These are phyloP conservation scores for Syrphus vitripennis DNA, from an alignment of 2,888 invertebrate genomes.

Conservation along the genomic window DNA sequence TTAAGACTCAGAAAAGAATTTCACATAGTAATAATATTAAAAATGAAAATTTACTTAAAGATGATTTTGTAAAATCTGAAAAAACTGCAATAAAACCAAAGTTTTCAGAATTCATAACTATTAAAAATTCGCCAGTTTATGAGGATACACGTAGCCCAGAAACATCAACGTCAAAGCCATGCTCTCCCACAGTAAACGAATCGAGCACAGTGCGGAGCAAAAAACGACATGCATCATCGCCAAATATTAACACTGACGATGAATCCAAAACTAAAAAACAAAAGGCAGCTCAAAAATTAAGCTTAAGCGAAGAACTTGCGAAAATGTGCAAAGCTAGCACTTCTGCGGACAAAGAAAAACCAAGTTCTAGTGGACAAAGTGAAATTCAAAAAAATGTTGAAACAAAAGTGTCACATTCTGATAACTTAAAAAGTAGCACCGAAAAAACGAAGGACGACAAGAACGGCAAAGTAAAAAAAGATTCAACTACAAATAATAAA, in stretches of 20 bases:
- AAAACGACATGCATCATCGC: constrained; percentile 23
- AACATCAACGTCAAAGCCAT: neutral
- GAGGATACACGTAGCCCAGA: neutral
- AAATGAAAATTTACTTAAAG: neutral
- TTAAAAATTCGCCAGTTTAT: neutral
- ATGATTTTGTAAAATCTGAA: neutral
- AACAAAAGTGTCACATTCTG: neutral
- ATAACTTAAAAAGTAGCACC: neutral
- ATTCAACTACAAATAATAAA: neutral
- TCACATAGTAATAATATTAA: neutral
- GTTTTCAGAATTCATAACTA: constrained; percentile 44
- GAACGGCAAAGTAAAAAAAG: neutral
- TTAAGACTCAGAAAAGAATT: neutral
- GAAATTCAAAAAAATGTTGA: neutral
- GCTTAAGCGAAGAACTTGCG: constrained; percentile 24
- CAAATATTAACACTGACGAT: neutral
- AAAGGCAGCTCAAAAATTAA: neutral
- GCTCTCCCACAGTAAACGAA: neutral
- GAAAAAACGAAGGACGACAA: neutral
- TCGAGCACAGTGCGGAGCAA: neutral
- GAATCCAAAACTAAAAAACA: constrained; percentile 1
- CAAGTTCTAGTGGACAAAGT: neutral
- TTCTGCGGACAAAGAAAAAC: neutral
- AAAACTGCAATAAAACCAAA: neutral
- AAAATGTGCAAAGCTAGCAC: neutral